A percentile compares a stretch with the other conserved stretches of the same genome.
Evolutionary conservation across 1,140 invertebrate genomes (phyloP).

Genomic region (Cydia fagiglandana): DNA sequence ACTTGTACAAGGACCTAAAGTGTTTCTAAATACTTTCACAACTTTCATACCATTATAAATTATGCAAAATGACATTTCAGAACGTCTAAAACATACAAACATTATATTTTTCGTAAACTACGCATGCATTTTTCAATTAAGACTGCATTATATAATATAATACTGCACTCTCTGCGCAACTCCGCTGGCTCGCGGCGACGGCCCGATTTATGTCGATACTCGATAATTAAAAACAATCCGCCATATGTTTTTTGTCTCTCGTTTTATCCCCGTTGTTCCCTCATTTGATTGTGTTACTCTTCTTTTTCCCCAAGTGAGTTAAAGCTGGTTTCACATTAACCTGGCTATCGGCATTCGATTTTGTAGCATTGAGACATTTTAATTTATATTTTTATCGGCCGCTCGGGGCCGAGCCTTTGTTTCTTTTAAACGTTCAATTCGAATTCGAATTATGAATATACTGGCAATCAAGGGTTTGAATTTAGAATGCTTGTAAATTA

Average conservation of each 20-base stretch:
- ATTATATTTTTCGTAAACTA: not conserved
- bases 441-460: slow-evolving; percentile 22
- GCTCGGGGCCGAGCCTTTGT: slow-evolving; percentile 28
- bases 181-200: slow-evolving; percentile 65
- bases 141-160: not conserved
- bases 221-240: slow-evolving; percentile 79
- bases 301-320: slow-evolving; percentile 60
- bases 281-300: slow-evolving; percentile 76
- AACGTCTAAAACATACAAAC: not conserved
- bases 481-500: slow-evolving; percentile 25
- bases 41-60: too few relatives aligned
- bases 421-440: slow-evolving; percentile 31
- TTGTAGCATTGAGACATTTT: slow-evolving; percentile 66
- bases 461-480: slow-evolving; percentile 29
- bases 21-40: too few relatives aligned
- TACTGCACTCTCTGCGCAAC: slow-evolving; percentile 38
- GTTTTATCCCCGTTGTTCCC: slow-evolving; percentile 74
- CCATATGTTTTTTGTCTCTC: slow-evolving; percentile 74
- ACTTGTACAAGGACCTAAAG: too few relatives aligned
- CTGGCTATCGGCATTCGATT: slow-evolving; percentile 59
- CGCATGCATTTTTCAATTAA: not conserved
- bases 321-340: slow-evolving; percentile 65
- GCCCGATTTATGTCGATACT: slow-evolving; percentile 78
- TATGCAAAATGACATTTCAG: too few relatives aligned
- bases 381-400: slow-evolving; percentile 66